These are phyloP conservation scores for Actinostola sp. DNA, from an alignment of 92 coral and sea anemone genomes.

Conservation along the genomic window DNA sequence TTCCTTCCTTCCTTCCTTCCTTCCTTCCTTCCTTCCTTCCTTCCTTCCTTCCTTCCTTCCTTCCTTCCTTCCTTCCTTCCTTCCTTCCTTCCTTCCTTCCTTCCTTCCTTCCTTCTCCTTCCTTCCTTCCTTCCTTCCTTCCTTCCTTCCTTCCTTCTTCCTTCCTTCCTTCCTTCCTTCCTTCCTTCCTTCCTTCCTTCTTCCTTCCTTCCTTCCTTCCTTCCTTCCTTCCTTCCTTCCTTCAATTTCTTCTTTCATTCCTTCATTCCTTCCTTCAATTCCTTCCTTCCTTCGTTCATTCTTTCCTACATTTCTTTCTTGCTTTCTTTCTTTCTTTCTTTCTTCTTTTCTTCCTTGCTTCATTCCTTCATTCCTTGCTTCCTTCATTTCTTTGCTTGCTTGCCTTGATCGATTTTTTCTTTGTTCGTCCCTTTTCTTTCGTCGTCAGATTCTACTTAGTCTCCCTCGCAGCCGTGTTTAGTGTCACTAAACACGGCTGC, in stretches of 20 bases:
- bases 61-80: no score
- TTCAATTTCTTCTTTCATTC: not conserved
- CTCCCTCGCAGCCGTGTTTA: no score
- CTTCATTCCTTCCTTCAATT: no score
- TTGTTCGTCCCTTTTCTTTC: no score
- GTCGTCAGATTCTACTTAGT: no score
- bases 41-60: constrained; percentile 11
- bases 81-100: not conserved
- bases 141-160: constrained; percentile 1
- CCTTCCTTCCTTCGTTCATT: not conserved
- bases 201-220: not conserved
- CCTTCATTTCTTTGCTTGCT: not conserved
- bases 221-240: not conserved
- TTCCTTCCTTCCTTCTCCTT: not conserved
- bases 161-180: not conserved
- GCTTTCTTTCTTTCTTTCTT: not conserved
- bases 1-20: constrained; percentile 20
- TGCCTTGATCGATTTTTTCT: not conserved
- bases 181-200: not conserved
- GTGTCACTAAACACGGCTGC: no score
- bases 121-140: not conserved
- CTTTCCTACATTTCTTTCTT: not conserved
- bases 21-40: constrained; percentile 21
- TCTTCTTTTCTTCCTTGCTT: constrained; percentile 4
- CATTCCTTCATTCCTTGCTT: not conserved